These are phyloP conservation scores for Oscheius sp. DNA, from an alignment of 2,888 invertebrate species.

Conservation along the genomic window DNA sequence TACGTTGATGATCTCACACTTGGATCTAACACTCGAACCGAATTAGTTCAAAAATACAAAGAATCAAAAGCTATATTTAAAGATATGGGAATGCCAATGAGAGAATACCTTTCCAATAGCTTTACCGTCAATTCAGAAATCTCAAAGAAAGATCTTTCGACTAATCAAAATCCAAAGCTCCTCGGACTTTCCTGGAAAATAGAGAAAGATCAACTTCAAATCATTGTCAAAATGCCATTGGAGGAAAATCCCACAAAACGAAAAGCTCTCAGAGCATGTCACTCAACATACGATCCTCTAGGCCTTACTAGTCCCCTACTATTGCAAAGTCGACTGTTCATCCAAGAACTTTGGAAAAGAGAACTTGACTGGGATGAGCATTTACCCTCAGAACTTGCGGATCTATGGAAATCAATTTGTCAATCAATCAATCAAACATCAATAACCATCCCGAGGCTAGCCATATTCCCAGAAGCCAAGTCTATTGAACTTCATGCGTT, in stretches of 20 bases:
- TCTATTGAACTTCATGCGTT: background rate
- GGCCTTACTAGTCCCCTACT: background rate
- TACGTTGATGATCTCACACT: constrained; percentile 24
- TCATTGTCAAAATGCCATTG: background rate
- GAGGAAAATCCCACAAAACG: background rate
- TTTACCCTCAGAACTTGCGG: background rate
- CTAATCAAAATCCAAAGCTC: background rate
- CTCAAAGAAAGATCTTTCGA: background rate
- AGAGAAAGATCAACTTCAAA: background rate
- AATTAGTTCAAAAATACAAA: constrained; percentile 5
- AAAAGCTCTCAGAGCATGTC: background rate
- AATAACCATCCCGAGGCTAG: background rate
- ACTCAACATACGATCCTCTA: background rate
- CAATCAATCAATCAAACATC: constrained; percentile 1
- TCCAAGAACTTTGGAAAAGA: background rate
- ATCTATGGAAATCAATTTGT: constrained; percentile 2
- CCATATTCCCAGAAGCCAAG: background rate
- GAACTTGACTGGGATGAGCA: background rate
- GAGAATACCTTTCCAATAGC: constrained; percentile 15
- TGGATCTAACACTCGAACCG: background rate
- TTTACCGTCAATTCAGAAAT: background rate
- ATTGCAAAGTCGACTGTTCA: background rate
- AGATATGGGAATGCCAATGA: background rate
- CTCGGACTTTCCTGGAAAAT: background rate
- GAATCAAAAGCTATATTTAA: background rate